Percentiles rank a stretch among this genome's conserved stretches.
Evolutionary conservation across 2,113 vertebrate genomes (phyloP).

Genomic region (Cinclus mexicanus): DNA sequence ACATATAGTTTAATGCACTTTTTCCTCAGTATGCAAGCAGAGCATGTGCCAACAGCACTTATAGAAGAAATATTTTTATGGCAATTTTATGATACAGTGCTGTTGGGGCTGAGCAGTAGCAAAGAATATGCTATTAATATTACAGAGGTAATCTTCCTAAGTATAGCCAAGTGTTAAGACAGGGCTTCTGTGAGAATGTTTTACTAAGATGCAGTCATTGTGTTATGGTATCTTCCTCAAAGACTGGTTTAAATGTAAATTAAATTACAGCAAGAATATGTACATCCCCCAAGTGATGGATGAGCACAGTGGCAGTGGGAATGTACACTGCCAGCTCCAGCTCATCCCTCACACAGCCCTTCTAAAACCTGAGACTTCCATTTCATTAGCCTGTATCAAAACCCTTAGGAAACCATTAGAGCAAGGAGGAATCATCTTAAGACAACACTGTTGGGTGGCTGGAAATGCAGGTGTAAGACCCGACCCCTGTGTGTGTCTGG

Average conservation of each 20-base stretch:
- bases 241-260: background rate
- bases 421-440: background rate
- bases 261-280: background rate
- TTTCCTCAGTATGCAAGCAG: background rate
- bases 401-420: background rate
- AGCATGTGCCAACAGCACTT: background rate
- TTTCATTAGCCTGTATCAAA: background rate
- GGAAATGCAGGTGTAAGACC: background rate
- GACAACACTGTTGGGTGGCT: background rate
- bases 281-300: background rate
- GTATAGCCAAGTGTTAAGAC: background rate
- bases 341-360: background rate
- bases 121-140: background rate
- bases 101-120: background rate
- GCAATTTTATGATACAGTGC: background rate
- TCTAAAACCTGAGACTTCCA: background rate
- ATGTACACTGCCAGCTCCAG: background rate
- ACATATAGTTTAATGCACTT: background rate
- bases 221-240: background rate
- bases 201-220: background rate
- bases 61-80: background rate
- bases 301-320: background rate
- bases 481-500: rapidly evolving
- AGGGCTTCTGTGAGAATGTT: background rate
- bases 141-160: background rate